Evolutionary conservation across 1,140 invertebrate genomes (phyloP), one percentile per base, ranked within the genome.

Genomic region (Rhizoglyphus robini): DNA sequence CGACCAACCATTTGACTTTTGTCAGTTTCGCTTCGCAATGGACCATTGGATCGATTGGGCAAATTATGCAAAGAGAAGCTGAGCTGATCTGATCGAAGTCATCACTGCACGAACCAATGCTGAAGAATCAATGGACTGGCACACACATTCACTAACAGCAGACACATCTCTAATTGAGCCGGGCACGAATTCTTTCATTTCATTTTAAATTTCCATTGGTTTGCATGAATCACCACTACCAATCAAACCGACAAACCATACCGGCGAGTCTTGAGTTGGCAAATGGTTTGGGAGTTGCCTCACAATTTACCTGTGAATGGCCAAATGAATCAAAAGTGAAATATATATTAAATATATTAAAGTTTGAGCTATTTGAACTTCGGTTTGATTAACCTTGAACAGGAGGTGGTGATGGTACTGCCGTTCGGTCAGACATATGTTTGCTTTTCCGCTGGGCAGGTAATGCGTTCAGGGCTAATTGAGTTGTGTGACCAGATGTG

Each of bases 211-310:
- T 25, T 27, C 23, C 31, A 32, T 8, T 32, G 8, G 23, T 8
- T 11, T 54, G 8, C 8, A 25, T 54, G 51, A 54, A 32, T 54
- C 51, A 54, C 51, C 51, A 54, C 8, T 8, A 54, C 8, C 8
- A 54, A 20, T 54, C 8, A 54, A 23, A 25, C 8, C 8, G 51
- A 54, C 8, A 54, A 20, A 32, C 8, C 8, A 20, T 11, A 23
- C 8, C 8, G 15, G 23, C 8, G 51, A 54, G 51, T 23, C 8
- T 54, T 5, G 51, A 11, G 31, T 15, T 54, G 51, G 8, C 51
- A 54, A 54, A 54, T 54, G 51, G 51, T 23, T 8, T 54, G 51
- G 51, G 51, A 54, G 51, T 54, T 54, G 51, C 20, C 51, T 25
- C 20, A 8, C 23, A 54, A 27, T 54, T 54, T 27, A 25, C 51